Base-by-base conservation (phyloP, 23 tunicate genomes). In the Corella eumyota region DNA sequence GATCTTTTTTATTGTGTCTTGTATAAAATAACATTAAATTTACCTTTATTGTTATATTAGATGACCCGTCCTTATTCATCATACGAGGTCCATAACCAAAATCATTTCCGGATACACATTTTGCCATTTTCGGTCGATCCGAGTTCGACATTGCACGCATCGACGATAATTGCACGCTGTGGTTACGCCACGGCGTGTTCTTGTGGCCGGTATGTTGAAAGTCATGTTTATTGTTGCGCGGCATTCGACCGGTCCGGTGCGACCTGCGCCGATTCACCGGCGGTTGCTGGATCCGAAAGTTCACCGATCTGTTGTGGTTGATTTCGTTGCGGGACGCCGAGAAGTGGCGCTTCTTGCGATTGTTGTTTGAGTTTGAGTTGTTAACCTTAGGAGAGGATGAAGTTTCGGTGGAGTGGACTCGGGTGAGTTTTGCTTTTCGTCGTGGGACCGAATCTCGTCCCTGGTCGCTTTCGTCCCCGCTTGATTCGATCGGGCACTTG, bases 141-240 rank as follows among this genome's bases (percentile, higher is more conserved):
- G 5, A 17, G 4, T 61, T 51, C 7, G 75, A 52, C 19, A 62
- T 64, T 21, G 73, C 72, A 9, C 96, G 60, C n/a, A 88, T 51
- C 0, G 96, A 88, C 17, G 96, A 77, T 21, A 88, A 40, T 58
- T 88, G 96, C 25, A 88, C 77, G 60, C 88, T 79, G 27, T 66
- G 71, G 68, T 62, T 62, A 7, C 64, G 68, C 21, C 44, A 38
- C 4, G 68, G 68, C 24, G 27, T 37, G 6, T 52, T 32, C 2
- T 52, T 26, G 30, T 54, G 34, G 30, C 30, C 29, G 34, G 60
- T 13, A 25, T 54, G 27, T n/a, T 32, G 15, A 54, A 54, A 32
- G n/a, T n/a, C n/a, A 22, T 34, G 60, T 19, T 23, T 26, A 54
- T 25, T 54, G 6, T 54, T 54, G 34, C 60, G 30, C 29, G 29